phyloP scores from a whole-genome alignment of 2,797 vertebrate species.

The Ataeniobius toweri region DNA sequence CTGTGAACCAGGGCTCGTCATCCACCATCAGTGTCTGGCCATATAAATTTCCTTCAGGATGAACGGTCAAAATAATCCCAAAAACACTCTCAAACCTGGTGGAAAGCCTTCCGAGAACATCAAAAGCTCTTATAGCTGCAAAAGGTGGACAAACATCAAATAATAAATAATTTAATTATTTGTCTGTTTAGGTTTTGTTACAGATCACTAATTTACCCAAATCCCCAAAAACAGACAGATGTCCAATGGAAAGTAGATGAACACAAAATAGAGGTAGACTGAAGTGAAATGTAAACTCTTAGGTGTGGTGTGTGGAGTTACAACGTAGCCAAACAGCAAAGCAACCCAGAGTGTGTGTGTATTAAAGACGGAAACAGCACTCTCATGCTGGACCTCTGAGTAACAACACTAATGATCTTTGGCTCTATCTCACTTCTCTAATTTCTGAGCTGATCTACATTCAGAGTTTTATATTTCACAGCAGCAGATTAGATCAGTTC shows the following conservation, averaged over 20 bases:
- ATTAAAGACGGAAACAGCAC: background rate
- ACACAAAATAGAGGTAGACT: background rate
- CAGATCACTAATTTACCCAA: no score
- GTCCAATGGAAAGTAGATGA: background rate
- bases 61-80: background rate
- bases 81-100: background rate
- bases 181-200: no score
- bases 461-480: background rate
- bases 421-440: no score
- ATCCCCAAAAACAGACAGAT: background rate
- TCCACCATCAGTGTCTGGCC: constrained; percentile 1
- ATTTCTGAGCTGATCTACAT: no score
- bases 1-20: background rate
- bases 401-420: no score
- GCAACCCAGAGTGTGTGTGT: background rate
- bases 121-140: background rate
- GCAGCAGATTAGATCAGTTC: background rate
- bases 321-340: background rate
- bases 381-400: no score
- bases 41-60: background rate
- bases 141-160: background rate
- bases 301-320: no score
- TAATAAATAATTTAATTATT: no score
- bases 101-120: background rate
- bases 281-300: background rate